A percentile compares a stretch with the other conserved stretches of the same genome.
phyloP scores from a whole-genome alignment of 1,140 invertebrate species.

The Drosophila nigromelanica region DNA sequence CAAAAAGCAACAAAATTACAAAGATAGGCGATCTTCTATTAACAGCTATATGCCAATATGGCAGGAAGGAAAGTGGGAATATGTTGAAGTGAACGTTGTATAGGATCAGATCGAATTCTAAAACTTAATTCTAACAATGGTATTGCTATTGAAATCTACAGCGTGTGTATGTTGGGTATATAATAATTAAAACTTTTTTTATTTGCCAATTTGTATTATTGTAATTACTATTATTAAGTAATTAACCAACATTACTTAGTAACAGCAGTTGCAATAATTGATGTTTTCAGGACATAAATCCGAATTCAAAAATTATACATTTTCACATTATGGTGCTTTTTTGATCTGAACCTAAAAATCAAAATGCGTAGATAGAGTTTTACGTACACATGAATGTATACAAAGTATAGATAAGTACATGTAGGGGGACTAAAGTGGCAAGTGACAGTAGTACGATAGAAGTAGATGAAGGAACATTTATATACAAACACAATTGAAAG shows the following conservation, averaged over 20 bases:
- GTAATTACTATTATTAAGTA: slow-evolving; percentile 6
- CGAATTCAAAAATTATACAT: slow-evolving; percentile 6
- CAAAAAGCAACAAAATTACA: slow-evolving; percentile 1
- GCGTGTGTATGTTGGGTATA: slow-evolving; percentile 1
- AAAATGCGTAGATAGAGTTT: slow-evolving; percentile 12
- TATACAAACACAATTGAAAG: slow-evolving; percentile 28
- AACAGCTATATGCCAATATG: background rate
- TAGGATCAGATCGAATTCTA: slow-evolving; percentile 28
- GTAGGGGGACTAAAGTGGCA: slow-evolving; percentile 28
- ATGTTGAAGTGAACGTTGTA: slow-evolving; percentile 7
- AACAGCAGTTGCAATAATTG: slow-evolving; percentile 1
- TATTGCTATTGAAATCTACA: slow-evolving; percentile 21
- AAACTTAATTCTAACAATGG: slow-evolving; percentile 10
- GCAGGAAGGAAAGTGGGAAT: background rate
- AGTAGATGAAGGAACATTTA: slow-evolving; percentile 52
- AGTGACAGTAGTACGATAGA: slow-evolving; percentile 36
- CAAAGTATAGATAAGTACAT: slow-evolving; percentile 8
- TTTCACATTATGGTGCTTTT: slow-evolving; percentile 18
- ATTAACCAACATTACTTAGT: slow-evolving; percentile 2
- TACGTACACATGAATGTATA: slow-evolving; percentile 26
- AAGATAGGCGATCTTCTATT: slow-evolving; percentile 13
- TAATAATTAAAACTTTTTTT: background rate
- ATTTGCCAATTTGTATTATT: slow-evolving; percentile 8
- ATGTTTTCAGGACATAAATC: slow-evolving; percentile 1
- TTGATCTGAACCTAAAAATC: slow-evolving; percentile 8